Conservation (phyloP, 1,140 invertebrate species). For the Formica selysi region DNA sequence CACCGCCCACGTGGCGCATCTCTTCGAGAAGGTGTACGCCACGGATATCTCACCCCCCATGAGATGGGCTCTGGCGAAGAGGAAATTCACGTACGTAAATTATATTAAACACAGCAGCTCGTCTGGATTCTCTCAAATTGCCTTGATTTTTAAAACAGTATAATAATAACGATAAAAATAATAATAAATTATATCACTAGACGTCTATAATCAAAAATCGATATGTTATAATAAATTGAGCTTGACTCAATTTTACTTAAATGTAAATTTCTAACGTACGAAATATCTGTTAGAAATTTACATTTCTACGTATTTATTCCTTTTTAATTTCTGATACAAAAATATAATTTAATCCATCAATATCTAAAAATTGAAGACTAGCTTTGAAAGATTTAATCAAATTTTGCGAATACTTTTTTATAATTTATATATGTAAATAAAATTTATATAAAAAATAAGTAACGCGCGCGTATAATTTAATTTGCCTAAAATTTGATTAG, state of each 20-base stretch:
- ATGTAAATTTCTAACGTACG: not conserved
- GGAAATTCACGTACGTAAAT: slow-evolving; percentile 91
- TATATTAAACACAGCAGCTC: not conserved
- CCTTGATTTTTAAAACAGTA: not conserved
- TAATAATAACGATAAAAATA: no score
- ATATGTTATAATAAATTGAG: not conserved
- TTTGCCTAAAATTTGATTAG: slow-evolving; percentile 1
- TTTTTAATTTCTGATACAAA: not conserved
- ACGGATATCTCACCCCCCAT: slow-evolving; percentile 96
- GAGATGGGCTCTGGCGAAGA: slow-evolving; percentile 90
- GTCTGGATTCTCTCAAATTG: not conserved
- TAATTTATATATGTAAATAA: not conserved
- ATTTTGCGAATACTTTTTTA: not conserved
- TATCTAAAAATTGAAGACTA: not conserved
- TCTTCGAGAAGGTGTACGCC: slow-evolving; percentile 91
- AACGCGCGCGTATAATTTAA: not conserved
- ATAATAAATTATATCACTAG: no score
- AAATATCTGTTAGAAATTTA: no score
- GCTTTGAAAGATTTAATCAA: not conserved
- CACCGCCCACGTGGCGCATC: slow-evolving; percentile 91
- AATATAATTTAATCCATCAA: not conserved
- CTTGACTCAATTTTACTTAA: not conserved
- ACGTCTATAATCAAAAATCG: no score
- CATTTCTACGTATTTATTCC: not conserved
- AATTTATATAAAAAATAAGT: not conserved